Conservation (phyloP, 1,140 invertebrate genomes). For the Cydia strobilella region DNA sequence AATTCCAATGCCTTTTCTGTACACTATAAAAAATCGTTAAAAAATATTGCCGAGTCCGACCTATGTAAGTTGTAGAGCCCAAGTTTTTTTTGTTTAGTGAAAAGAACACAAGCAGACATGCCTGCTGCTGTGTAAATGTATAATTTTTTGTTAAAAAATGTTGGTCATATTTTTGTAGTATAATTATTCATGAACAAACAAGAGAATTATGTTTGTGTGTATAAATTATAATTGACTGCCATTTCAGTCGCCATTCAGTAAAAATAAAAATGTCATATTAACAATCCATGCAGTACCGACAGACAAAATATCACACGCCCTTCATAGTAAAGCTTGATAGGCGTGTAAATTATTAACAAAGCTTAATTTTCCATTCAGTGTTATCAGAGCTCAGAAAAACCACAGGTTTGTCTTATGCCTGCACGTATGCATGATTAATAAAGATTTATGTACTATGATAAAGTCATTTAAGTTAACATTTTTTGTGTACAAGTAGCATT, state of each 20-base stretch:
- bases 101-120: too few relatives aligned
- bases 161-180: too few relatives aligned
- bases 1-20: too few relatives aligned
- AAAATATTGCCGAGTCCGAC: too few relatives aligned
- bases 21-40: too few relatives aligned
- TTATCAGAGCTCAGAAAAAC: constrained; percentile 17
- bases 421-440: background rate
- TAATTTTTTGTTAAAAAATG: too few relatives aligned
- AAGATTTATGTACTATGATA: background rate
- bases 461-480: background rate
- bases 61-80: too few relatives aligned
- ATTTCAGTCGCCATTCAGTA: background rate
- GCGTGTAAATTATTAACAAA: background rate
- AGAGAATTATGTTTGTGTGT: background rate
- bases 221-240: background rate
- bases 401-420: background rate
- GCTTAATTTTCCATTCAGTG: background rate
- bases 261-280: background rate
- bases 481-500: background rate
- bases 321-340: background rate
- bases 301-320: background rate
- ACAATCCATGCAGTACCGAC: background rate
- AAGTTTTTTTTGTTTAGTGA: too few relatives aligned
- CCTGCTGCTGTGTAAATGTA: too few relatives aligned
- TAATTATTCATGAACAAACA: too few relatives aligned